phyloP scores from a whole-genome alignment of 2,888 invertebrate species.

The Ditylenchus weischeri region DNA sequence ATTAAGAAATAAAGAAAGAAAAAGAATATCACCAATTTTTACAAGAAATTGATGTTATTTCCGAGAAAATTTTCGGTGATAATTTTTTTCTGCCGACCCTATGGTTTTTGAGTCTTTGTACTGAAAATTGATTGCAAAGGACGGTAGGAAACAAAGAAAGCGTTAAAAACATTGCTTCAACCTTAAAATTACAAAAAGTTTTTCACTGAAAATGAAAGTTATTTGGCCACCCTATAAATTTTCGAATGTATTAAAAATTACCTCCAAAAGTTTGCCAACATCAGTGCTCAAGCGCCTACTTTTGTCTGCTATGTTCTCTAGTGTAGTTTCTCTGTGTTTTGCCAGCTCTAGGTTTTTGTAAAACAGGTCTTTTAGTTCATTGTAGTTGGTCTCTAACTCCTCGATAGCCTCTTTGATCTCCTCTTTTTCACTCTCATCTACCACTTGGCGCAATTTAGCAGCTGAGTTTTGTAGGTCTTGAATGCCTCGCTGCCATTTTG shows the following conservation, averaged over 20 bases:
- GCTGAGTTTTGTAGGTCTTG: constrained; percentile 36
- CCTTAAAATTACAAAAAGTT: no score
- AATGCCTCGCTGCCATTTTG: constrained; percentile 38
- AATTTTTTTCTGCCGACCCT: no score
- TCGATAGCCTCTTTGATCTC: constrained; percentile 23
- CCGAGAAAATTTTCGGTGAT: no score
- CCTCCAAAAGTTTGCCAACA: constrained; percentile 19
- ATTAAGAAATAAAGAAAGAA: no score
- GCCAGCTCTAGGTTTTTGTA: background rate
- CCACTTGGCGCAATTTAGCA: constrained; percentile 33
- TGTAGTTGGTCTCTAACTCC: constrained; percentile 12
- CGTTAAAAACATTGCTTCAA: no score
- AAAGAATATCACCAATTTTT: no score
- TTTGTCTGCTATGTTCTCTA: constrained; percentile 14
- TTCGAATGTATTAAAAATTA: background rate
- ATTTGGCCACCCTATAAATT: no score
- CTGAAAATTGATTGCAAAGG: no score
- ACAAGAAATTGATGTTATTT: no score
- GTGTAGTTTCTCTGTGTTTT: constrained; percentile 9
- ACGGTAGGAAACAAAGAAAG: no score
- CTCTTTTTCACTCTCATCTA: constrained; percentile 17
- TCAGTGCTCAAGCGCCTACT: constrained; percentile 9
- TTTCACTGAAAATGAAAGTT: no score
- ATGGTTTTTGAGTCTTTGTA: no score
- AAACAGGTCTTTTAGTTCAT: constrained; percentile 20